phyloP scores from a whole-genome alignment of 2,797 vertebrate species.

The Xiphorhynchus erythropygius region DNA sequence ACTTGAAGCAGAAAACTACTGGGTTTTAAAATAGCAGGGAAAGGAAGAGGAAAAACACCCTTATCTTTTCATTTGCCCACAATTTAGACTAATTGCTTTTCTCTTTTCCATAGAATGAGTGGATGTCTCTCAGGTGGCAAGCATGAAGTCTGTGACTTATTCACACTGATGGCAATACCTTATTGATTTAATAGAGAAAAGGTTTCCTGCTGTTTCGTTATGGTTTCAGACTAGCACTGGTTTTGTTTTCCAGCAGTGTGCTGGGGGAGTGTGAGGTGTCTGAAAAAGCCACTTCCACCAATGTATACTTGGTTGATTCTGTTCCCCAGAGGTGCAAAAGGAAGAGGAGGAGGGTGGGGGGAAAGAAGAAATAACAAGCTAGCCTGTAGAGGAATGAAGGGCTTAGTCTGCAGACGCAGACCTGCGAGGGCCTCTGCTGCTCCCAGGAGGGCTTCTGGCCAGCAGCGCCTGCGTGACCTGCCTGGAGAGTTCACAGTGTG shows the following conservation, averaged over 20 bases:
- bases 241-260: background rate
- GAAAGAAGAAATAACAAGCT: background rate
- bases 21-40: background rate
- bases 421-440: fast-evolving
- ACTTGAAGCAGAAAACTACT: conserved; percentile 52
- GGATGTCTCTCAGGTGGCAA: background rate
- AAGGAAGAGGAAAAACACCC: background rate
- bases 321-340: background rate
- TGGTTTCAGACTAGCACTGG: background rate
- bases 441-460: background rate
- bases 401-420: background rate
- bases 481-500: background rate
- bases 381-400: background rate
- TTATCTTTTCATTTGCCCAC: background rate
- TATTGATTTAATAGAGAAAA: background rate
- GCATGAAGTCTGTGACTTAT: background rate
- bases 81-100: background rate
- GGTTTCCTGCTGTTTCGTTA: background rate
- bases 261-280: background rate
- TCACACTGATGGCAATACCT: background rate
- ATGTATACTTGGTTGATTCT: background rate
- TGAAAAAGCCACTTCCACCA: conserved; percentile 23
- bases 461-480: fast-evolving
- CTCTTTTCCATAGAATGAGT: background rate
- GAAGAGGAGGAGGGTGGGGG: fast-evolving